Evolutionary conservation across 2,113 vertebrate genomes (phyloP), one percentile per base, ranked within the genome.

Genomic region (Phalacrocorax pelagicus): DNA sequence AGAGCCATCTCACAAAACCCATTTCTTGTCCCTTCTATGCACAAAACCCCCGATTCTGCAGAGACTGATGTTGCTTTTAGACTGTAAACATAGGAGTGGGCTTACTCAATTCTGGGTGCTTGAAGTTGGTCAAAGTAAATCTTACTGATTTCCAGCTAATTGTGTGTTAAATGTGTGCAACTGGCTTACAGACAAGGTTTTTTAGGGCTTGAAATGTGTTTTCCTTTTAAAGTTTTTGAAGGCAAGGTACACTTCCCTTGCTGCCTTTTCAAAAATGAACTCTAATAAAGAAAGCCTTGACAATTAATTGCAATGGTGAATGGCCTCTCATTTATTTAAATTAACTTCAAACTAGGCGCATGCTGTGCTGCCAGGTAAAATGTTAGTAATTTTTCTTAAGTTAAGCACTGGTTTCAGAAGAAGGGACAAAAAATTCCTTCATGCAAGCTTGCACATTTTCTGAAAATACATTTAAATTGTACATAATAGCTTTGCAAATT

Each of bases 251-350:
- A 5, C 3, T 78, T 81, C 38, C 83, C 22, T 62, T 21, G 5
- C 3, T 55, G 17, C 70, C 32, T 75, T 12, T 81, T 67, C 11
- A 52, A 19, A 94, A 92, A 82, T 12, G 2, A 86, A 26, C 5
- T 36, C 7, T 67, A 36, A 58, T 80, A 65, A 58, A 88, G 27
- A 90, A 86, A 94, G 22, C 9, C 15, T 70, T 78, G 55, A 81
- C 17, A 93, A 81, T 88, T 94, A 86, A 86, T 58, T 84, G n/a
- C 46, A 88, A 23, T 16, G 57, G n/a, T 75, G 11, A 47, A 87
- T 69, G n/a, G 26, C 36, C 34, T 72, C 40, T 91, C 18, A 85
- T 95, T 87, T 95, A 71, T 84, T 87, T 89, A 84, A 91, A 86
- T 86, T 84, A 75, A 81, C 30, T 87, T 89, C 57, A 49, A 81